Evolutionary conservation across 2,113 vertebrate genomes (phyloP).

Genomic region (Plotosus lineatus): DNA sequence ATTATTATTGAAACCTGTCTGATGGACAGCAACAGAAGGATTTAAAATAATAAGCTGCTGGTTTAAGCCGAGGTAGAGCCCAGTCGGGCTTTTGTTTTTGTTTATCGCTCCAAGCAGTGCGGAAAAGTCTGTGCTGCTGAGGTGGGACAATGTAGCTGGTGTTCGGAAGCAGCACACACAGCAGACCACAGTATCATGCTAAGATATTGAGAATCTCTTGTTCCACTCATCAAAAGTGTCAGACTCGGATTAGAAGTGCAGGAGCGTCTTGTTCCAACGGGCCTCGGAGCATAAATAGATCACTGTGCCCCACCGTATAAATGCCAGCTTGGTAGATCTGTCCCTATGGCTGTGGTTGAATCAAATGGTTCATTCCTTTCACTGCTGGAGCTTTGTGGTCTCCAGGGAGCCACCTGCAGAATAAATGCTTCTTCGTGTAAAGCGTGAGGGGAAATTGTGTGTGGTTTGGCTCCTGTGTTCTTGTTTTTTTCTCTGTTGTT

Average conservation of each 20-base stretch:
- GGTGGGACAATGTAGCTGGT: not conserved
- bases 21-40: not conserved
- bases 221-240: not conserved
- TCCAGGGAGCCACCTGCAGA: constrained; percentile 8
- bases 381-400: not conserved
- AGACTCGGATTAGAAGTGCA: not conserved
- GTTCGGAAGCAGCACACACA: not conserved
- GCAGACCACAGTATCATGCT: not conserved
- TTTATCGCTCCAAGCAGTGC: not conserved
- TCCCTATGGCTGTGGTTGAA: not conserved
- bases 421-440: not conserved
- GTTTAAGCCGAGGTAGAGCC: not conserved
- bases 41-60: not conserved
- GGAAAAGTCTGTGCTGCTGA: not conserved
- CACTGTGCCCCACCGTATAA: constrained; percentile 14
- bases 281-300: constrained; percentile 33
- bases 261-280: constrained; percentile 20
- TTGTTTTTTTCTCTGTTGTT: not conserved
- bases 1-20: not conserved
- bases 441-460: not conserved
- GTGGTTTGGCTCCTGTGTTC: not conserved
- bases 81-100: not conserved
- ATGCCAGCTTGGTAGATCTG: constrained; percentile 5
- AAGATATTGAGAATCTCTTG: not conserved
- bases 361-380: not conserved